Conservation (phyloP, 1,140 invertebrate species). For the Parasteatoda tepidariorum region DNA sequence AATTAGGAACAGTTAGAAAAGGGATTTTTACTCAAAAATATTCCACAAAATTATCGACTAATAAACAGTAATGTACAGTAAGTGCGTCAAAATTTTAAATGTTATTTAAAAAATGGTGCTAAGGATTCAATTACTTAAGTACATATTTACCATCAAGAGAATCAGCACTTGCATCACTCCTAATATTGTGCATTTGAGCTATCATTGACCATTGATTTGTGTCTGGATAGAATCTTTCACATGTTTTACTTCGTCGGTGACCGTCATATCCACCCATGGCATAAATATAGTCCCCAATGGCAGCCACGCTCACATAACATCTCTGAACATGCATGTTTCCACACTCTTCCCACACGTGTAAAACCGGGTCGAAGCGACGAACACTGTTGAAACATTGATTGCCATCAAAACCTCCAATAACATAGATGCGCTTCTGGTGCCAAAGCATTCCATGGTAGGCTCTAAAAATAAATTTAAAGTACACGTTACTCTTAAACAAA, state of each 20-base stretch:
- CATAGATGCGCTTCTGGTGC: conserved; percentile 78
- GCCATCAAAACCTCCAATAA: conserved; percentile 82
- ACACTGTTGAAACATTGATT: conserved; percentile 78
- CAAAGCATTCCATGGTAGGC: conserved; percentile 82
- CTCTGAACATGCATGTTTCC: conserved; percentile 79
- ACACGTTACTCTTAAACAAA: not conserved
- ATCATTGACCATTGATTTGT: conserved; percentile 68
- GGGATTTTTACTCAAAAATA: no score
- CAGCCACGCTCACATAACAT: conserved; percentile 82
- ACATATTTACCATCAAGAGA: conserved; percentile 63
- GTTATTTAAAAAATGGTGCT: no score
- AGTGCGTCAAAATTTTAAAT: no score
- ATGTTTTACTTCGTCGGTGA: conserved; percentile 69
- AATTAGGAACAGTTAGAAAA: no score
- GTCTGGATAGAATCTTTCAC: conserved; percentile 68
- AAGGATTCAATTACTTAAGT: not conserved
- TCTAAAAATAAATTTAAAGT: conserved; percentile 65
- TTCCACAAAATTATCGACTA: no score
- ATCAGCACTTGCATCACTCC: conserved; percentile 66
- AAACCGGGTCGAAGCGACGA: conserved; percentile 76
- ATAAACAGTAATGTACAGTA: no score
- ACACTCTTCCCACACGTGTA: conserved; percentile 75
- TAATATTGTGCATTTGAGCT: conserved; percentile 65
- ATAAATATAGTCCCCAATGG: conserved; percentile 70
- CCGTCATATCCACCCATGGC: conserved; percentile 73